These are phyloP conservation scores for Tetragnatha montana DNA, from an alignment of 2,888 invertebrate species.

Conservation along the genomic window DNA sequence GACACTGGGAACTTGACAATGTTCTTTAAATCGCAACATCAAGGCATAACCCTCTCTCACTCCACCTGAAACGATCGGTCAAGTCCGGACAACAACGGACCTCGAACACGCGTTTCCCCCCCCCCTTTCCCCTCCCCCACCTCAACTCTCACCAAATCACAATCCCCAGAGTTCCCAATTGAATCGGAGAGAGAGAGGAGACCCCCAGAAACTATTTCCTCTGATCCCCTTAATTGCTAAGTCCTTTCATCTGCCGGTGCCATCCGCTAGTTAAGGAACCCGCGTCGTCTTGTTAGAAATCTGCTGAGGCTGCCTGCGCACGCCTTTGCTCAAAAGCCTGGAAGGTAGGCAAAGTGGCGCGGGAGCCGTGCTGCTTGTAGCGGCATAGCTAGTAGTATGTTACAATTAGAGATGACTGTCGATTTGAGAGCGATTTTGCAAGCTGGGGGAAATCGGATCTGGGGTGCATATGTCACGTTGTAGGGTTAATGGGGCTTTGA, in stretches of 20 bases:
- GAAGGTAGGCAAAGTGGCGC: constrained; percentile 31
- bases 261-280: constrained; percentile 56
- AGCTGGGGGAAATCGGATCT: not conserved
- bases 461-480: no score
- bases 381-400: constrained; percentile 2
- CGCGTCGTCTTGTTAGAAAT: constrained; percentile 59
- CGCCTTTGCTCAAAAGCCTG: constrained; percentile 40
- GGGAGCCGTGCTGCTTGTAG: not conserved
- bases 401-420: constrained; percentile 31
- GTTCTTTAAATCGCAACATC: constrained; percentile 27
- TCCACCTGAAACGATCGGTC: constrained; percentile 10
- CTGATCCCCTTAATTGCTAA: constrained; percentile 67
- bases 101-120: not conserved
- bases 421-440: not conserved
- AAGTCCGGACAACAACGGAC: not conserved
- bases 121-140: not conserved
- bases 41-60: constrained; percentile 13
- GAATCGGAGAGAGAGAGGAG: constrained; percentile 45
- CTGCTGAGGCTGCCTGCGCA: constrained; percentile 47
- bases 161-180: constrained; percentile 42
- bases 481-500: no score
- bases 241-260: constrained; percentile 66
- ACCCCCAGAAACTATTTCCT: constrained; percentile 65
- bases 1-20: no score
- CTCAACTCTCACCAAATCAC: not conserved